Base-by-base conservation (phyloP, 30 jellyfish, hydroid and myxozoan genomes). In the Aurelia coerulea region DNA sequence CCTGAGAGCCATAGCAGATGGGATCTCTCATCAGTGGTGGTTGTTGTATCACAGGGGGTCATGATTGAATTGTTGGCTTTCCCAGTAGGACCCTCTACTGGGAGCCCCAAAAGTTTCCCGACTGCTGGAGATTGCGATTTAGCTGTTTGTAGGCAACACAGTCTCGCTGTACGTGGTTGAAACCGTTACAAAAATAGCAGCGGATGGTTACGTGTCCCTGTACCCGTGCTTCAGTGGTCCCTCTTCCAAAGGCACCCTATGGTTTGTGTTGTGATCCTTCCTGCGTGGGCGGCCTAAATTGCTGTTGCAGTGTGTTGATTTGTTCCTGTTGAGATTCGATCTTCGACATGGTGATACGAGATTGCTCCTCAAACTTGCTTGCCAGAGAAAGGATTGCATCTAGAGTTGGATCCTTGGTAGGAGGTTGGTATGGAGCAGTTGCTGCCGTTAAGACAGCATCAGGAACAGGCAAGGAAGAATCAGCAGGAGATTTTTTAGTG, bases 11-110 rank as follows among this genome's bases (percentile, higher is more conserved):
- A 37, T 37, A 37, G 49, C 0, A 37, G 49, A 37, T 37, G 49
- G 49, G 49, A 37, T 37, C 49, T 37, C 5, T 37, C 49, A 37
- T 37, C 49, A 37, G 49, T 4, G 5, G 49, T 2, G 3, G 49
- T 37, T 37, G 5, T 37, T 37, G 49, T 4, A 37, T 37, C 49
- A 37, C 5, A 37, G 49, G 3, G 49, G 49, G 49, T 37, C 49
- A 23, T 23, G 29, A 2, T 37, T 37, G 49, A 37, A 37, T 37
- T 37, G 5, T 37, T 37, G 81, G 81, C 81, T 70, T 23, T 23
- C 63, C 23, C 85, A 52, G 76, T 74, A 52, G 18, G 85, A 74
- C 85, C 85, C 85, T 50, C 85, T 74, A 46, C 85, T 52, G 73
- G 73, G 77, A 58, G 85, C 85, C 85, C 77, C 62, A 52, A 76